A percentile compares a stretch with the other conserved stretches of the same genome.
Conservation (phyloP, 2,113 vertebrate genomes). For the Lycaon pictus region DNA sequence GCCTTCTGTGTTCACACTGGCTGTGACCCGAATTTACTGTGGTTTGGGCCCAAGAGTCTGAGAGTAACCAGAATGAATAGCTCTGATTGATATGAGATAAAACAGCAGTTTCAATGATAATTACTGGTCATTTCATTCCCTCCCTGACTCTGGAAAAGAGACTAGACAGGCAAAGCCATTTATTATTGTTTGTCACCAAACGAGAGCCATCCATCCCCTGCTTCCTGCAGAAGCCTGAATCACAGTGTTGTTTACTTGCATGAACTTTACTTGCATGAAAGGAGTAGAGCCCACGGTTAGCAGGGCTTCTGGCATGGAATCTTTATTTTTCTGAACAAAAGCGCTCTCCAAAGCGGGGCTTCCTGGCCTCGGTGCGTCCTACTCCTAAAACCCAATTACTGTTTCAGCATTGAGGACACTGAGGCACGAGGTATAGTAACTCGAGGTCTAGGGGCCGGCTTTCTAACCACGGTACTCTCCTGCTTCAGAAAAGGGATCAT, state of each 20-base stretch:
- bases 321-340: not conserved
- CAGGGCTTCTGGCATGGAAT: not conserved
- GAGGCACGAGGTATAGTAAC: not conserved
- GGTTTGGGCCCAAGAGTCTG: slow-evolving; percentile 54
- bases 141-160: slow-evolving; percentile 64
- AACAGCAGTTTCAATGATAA: slow-evolving; percentile 80
- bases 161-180: slow-evolving; percentile 65
- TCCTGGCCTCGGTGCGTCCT: not conserved
- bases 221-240: slow-evolving; percentile 38
- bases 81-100: slow-evolving; percentile 73
- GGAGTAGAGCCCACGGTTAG: not conserved
- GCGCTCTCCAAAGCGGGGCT: not conserved
- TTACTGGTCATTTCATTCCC: slow-evolving; percentile 69
- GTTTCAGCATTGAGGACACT: not conserved
- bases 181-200: slow-evolving; percentile 70
- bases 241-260: slow-evolving; percentile 58
- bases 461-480: not conserved
- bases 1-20: slow-evolving; percentile 56
- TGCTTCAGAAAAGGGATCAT: not conserved
- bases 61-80: slow-evolving; percentile 75
- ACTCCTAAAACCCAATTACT: not conserved
- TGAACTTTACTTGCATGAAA: not conserved
- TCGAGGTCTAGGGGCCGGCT: not conserved
- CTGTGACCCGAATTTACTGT: slow-evolving; percentile 73
- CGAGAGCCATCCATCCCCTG: not conserved